These are phyloP conservation scores for Ifrita kowaldi DNA, from an alignment of 2,113 vertebrate species.

Conservation along the genomic window DNA sequence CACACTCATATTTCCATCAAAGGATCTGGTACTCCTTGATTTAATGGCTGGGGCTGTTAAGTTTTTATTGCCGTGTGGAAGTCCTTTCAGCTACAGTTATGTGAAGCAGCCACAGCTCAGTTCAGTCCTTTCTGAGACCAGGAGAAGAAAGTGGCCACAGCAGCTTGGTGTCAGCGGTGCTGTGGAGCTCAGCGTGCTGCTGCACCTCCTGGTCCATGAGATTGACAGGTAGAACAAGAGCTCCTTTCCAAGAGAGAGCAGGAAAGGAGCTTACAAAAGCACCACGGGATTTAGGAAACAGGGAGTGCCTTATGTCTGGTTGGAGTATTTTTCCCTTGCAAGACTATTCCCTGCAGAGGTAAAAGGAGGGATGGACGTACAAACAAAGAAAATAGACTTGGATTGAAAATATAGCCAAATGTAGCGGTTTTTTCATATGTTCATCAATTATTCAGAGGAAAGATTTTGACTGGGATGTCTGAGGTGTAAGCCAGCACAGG, in stretches of 20 bases:
- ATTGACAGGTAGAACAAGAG: neutral
- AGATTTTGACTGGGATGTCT: neutral
- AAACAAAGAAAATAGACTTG: neutral
- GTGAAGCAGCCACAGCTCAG: neutral
- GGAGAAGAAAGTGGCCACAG: neutral
- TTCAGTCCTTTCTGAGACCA: neutral
- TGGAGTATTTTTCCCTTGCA: neutral
- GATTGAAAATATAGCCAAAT: fast-evolving
- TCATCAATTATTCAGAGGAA: neutral
- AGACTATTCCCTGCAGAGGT: neutral
- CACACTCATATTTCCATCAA: constrained; percentile 37
- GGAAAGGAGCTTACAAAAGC: neutral
- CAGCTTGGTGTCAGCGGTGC: neutral
- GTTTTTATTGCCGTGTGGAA: neutral
- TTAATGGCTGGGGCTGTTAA: neutral
- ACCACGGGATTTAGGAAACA: neutral
- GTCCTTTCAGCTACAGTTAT: neutral
- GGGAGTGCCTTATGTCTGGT: neutral
- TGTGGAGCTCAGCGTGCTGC: neutral
- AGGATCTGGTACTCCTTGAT: neutral
- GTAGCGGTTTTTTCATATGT: neutral
- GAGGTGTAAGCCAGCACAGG: neutral
- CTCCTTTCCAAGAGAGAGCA: neutral
- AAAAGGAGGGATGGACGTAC: neutral
- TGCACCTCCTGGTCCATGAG: neutral